phyloP scores from a whole-genome alignment of 1,140 invertebrate species.

The Argopecten irradians region DNA sequence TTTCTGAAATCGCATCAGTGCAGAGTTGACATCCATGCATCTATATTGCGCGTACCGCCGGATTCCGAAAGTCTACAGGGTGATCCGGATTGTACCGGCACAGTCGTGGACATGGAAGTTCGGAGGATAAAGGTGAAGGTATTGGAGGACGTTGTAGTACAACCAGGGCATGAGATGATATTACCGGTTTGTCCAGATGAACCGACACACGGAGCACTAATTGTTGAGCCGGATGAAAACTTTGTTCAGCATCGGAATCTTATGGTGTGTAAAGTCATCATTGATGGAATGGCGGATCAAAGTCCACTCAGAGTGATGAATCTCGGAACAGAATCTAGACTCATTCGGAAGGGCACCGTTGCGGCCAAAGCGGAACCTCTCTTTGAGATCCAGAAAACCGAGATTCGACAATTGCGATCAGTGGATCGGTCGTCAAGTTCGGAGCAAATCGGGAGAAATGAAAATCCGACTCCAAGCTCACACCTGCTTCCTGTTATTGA shows the following conservation, averaged over 20 bases:
- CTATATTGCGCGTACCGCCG: too few relatives aligned
- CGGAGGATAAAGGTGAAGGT: neutral
- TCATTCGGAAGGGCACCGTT: neutral
- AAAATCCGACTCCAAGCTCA: neutral
- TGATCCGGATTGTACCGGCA: too few relatives aligned
- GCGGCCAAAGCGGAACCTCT: neutral
- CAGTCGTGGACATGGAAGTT: too few relatives aligned
- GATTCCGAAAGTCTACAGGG: too few relatives aligned
- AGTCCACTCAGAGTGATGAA: neutral
- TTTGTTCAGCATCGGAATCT: too few relatives aligned
- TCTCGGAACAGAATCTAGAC: neutral
- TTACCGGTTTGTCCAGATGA: neutral
- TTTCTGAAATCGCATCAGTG: slow-evolving; percentile 23
- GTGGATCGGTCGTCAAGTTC: neutral
- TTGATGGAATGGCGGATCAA: neutral
- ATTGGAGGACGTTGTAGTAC: neutral
- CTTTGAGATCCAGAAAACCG: neutral
- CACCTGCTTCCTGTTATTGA: neutral
- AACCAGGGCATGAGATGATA: neutral
- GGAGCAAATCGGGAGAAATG: neutral
- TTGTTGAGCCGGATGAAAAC: too few relatives aligned
- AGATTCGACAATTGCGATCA: neutral
- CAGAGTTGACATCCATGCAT: neutral
- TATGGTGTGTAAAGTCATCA: too few relatives aligned
- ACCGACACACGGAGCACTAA: neutral